Percentiles rank a stretch among this genome's conserved stretches.
These are phyloP conservation scores for Laticauda laticaudata DNA, from an alignment of 2,113 vertebrate species.

Conservation along the genomic window DNA sequence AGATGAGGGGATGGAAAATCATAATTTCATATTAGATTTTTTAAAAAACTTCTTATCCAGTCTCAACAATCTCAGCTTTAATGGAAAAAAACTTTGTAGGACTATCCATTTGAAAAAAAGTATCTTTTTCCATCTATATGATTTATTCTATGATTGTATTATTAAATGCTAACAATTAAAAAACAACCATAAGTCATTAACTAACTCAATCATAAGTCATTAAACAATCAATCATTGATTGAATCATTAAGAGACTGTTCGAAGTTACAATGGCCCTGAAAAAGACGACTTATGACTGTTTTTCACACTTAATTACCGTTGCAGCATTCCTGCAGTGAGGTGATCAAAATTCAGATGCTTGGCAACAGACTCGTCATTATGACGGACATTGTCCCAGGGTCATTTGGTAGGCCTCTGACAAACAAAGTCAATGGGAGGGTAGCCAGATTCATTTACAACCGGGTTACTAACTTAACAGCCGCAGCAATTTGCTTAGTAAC, in stretches of 20 bases:
- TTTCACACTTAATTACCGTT: too few relatives aligned
- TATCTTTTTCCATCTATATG: neutral
- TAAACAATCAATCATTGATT: too few relatives aligned
- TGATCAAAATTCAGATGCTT: neutral
- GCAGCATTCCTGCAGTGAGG: too few relatives aligned
- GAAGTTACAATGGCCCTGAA: too few relatives aligned
- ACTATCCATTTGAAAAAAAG: neutral
- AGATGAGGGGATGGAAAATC: too few relatives aligned
- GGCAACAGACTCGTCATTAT: neutral
- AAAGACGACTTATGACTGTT: too few relatives aligned
- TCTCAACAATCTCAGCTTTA: neutral
- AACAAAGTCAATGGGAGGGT: neutral
- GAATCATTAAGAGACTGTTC: too few relatives aligned
- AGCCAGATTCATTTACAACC: neutral
- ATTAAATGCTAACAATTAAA: neutral
- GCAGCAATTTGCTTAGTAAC: neutral
- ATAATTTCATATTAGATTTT: too few relatives aligned
- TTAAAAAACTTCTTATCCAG: neutral
- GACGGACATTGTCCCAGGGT: neutral
- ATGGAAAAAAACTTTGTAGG: neutral
- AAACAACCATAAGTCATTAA: too few relatives aligned
- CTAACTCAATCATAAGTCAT: too few relatives aligned
- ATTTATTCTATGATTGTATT: neutral
- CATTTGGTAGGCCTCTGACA: neutral
- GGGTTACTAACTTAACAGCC: neutral